Evolutionary conservation across 30 jellyfish, hydroid and myxozoan species (phyloP), one percentile per base, ranked within the genome.

Genomic region (Sanderia malayensis): DNA sequence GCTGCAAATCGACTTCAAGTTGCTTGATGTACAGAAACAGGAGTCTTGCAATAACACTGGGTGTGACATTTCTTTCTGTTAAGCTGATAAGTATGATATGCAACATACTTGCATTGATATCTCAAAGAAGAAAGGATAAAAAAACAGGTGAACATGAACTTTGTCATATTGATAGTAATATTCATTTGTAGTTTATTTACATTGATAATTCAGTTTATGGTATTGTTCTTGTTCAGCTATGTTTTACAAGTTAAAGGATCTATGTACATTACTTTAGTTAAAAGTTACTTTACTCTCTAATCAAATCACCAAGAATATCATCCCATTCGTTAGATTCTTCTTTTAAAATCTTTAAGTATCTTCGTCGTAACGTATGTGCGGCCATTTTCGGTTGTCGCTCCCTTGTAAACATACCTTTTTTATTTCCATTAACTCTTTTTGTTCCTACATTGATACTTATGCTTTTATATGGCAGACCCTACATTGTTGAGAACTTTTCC

Each of bases 331-430:
- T 45, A 11, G 79, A 6, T 7, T 80, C 93, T 19, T 67, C 84
- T 44, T 80, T 80, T 28, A 44, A 44, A n/a, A 85, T 53, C 41
- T 65, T 58, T 44, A 70, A 68, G 88, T 92, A 92, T 17, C 98
- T 85, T 32, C 84, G 95, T 28, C 98, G 68, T 59, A 92, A 31
- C 31, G 69, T 79, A 57, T 83, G 86, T 6, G 98, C 98, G 17
- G 94, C 95, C 84, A 67, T 67, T 52, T 92, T 92, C 13, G 98
- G 98, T 44, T 83, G 98, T 25, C 98, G 78, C n/a, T 85, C 67
- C 20, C 98, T 80, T 31, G 98, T 92, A 19, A 92, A 92, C 46
- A 92, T 74, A 6, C 98, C 98, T 52, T 92, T 92, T 80, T 84
- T 92, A 79, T 92, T 92, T 10, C 98, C 98, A 47, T 68, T 93